Evolutionary conservation across 2,113 vertebrate species (phyloP).

Genomic region (Gnathonemus longibarbis): DNA sequence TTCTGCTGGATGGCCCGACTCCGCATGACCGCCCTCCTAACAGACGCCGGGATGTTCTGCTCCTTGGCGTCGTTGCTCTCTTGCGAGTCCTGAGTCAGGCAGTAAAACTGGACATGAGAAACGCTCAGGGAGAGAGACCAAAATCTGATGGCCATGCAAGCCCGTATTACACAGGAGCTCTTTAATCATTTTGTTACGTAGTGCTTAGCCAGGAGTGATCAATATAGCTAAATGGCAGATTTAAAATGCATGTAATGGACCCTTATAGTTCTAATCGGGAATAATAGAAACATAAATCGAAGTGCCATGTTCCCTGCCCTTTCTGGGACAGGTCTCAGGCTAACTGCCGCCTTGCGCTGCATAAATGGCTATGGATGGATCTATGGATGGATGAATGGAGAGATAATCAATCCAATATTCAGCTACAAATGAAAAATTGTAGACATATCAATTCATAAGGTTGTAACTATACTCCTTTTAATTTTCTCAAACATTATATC

Average conservation of each 20-base stretch:
- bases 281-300: neutral
- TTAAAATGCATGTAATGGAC: neutral
- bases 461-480: slow-evolving; percentile 1
- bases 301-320: neutral
- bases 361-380: neutral
- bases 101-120: neutral
- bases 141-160: neutral
- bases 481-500: neutral
- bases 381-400: neutral
- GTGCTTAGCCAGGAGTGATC: neutral
- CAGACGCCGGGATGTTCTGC: slow-evolving; percentile 36
- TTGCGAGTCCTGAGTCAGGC: slow-evolving; percentile 35
- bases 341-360: neutral
- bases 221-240: neutral
- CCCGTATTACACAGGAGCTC: neutral
- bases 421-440: neutral
- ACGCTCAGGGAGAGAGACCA: slow-evolving; percentile 19
- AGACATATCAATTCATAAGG: neutral
- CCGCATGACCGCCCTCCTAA: slow-evolving; percentile 41
- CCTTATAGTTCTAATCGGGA: neutral
- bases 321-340: neutral
- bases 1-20: slow-evolving; percentile 59
- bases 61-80: slow-evolving; percentile 33
- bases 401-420: neutral
- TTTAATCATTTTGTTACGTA: neutral